These are phyloP conservation scores for Scomberomorus guttatus DNA, from an alignment of 2,797 vertebrate genomes.

Conservation along the genomic window DNA sequence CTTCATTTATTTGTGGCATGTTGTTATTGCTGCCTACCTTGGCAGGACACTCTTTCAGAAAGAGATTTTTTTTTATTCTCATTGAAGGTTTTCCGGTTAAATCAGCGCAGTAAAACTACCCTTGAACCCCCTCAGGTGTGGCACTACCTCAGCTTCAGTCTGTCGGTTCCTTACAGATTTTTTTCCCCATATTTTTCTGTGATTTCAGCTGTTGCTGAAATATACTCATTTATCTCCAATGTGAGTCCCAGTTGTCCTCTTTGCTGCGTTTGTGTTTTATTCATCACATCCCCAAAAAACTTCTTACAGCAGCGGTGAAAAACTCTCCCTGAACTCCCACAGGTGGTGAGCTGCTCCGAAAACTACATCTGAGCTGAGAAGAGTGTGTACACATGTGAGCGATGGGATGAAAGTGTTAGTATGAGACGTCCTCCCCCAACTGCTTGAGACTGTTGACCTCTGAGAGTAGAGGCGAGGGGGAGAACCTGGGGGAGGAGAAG, in stretches of 20 bases:
- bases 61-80: too few relatives aligned
- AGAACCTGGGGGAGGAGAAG: conserved; percentile 32
- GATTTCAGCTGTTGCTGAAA: conserved; percentile 11
- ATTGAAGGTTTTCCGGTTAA: neutral
- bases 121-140: conserved; percentile 13
- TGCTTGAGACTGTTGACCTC: conserved; percentile 29
- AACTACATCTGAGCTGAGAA: conserved; percentile 51
- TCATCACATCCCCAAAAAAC: conserved; percentile 25
- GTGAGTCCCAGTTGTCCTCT: neutral
- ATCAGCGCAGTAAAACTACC: neutral
- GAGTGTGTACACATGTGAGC: conserved; percentile 52
- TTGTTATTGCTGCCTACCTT: too few relatives aligned
- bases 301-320: neutral
- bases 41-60: too few relatives aligned
- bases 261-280: conserved; percentile 11
- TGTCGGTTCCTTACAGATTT: conserved; percentile 3
- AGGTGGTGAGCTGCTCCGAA: conserved; percentile 48
- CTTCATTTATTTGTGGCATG: too few relatives aligned
- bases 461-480: conserved; percentile 21
- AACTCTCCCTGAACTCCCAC: conserved; percentile 47
- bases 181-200: neutral
- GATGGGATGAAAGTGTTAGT: conserved; percentile 29
- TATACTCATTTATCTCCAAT: conserved; percentile 25
- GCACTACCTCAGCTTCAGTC: neutral
- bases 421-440: conserved; percentile 29